Evolutionary conservation across 2,113 vertebrate genomes (phyloP).

Genomic region (Petaurus breviceps): DNA sequence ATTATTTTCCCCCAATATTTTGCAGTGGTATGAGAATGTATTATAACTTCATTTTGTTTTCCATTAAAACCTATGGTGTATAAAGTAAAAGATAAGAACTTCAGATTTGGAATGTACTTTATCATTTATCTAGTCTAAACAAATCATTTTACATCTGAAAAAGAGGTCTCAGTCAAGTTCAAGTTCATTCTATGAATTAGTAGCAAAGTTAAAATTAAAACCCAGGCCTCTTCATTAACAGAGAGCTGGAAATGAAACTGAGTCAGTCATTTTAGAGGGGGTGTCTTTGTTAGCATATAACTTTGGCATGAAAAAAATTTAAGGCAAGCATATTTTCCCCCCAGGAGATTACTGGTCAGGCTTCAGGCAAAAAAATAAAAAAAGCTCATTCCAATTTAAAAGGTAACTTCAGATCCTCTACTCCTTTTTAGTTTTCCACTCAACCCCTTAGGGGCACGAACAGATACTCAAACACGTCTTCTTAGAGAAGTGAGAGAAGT

Average conservation of each 20-base stretch:
- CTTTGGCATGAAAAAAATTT: no score
- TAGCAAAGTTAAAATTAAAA: neutral
- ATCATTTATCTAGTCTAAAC: neutral
- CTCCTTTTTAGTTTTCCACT: neutral
- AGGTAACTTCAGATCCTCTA: neutral
- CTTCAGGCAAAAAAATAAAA: neutral
- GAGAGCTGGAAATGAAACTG: neutral
- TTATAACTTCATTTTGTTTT: neutral
- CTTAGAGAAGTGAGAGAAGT: neutral
- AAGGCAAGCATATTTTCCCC: no score
- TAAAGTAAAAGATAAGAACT: neutral
- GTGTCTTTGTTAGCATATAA: no score
- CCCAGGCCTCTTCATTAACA: neutral
- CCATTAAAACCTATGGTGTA: neutral
- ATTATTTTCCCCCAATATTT: neutral
- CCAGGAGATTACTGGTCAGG: no score
- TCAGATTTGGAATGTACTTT: neutral
- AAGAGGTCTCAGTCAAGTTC: neutral
- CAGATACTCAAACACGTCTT: neutral
- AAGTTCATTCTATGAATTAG: neutral
- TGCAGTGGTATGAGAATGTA: neutral
- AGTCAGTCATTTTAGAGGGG: neutral
- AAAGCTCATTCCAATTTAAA: neutral
- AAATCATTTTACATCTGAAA: neutral
- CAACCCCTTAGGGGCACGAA: neutral